Evolutionary conservation across 37 sponge, comb jelly and placozoan species (phyloP).

Genomic region (Mnemiopsis leidyi): DNA sequence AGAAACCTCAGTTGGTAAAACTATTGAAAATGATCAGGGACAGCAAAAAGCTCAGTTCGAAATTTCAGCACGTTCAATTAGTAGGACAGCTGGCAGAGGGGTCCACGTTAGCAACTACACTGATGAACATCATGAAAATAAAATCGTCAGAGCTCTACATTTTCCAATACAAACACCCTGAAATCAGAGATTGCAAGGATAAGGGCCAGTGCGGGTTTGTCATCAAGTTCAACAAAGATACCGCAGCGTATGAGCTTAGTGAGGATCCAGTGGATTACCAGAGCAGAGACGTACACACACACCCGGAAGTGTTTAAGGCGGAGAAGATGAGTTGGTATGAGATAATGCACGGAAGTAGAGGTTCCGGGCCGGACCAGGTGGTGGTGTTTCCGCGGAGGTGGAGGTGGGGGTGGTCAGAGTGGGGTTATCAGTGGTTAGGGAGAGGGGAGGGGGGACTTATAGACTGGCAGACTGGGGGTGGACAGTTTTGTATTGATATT

Average conservation of each 20-base stretch:
- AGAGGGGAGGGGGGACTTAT: background rate
- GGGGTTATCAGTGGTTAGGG: background rate
- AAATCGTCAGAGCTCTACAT: background rate
- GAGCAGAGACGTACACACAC: background rate
- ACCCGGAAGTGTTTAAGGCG: background rate
- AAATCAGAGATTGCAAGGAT: background rate
- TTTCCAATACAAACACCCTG: background rate
- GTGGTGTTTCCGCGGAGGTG: background rate
- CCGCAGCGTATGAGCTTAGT: background rate
- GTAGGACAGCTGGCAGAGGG: background rate
- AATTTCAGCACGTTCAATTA: background rate
- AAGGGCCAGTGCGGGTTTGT: background rate
- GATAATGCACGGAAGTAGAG: background rate
- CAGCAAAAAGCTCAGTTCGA: background rate
- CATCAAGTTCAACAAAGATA: background rate
- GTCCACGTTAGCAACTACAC: background rate
- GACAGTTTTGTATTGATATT: background rate
- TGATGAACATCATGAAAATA: background rate
- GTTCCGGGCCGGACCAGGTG: background rate
- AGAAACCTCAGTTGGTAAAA: background rate
- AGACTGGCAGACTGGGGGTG: background rate
- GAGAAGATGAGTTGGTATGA: background rate
- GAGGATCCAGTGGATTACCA: background rate
- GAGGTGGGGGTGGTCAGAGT: background rate
- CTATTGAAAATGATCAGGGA: background rate